Evolutionary conservation across 37 sponge, comb jelly and placozoan genomes (phyloP).

Genomic region (Mnemiopsis leidyi): DNA sequence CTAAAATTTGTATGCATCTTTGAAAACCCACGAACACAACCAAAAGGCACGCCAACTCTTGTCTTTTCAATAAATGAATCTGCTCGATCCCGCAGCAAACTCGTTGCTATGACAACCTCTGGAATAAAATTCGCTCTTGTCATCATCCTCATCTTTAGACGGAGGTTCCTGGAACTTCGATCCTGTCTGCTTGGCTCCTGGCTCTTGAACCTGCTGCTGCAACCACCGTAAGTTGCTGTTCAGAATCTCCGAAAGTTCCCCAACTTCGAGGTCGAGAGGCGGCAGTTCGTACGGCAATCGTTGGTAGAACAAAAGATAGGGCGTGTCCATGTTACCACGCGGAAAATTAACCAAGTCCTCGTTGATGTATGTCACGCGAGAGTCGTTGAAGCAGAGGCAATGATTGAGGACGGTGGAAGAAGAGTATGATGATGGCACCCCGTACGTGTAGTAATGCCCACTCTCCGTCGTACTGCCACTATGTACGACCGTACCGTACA

Average conservation of each 20-base stretch:
- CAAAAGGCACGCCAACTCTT: not conserved
- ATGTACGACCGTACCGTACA: constrained; percentile 52
- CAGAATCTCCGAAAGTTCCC: not conserved
- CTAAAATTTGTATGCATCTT: not conserved
- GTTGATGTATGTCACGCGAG: not conserved
- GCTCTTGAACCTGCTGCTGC: not conserved
- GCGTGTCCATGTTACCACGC: not conserved
- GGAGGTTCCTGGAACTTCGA: not conserved
- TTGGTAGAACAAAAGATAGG: constrained; percentile 45
- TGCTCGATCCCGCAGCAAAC: constrained; percentile 13
- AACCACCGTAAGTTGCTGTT: not conserved
- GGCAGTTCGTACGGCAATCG: not conserved
- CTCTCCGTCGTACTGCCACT: constrained; percentile 48
- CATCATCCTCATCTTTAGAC: constrained; percentile 1
- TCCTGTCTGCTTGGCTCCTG: not conserved
- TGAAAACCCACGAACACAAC: not conserved
- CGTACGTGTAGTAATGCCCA: constrained; percentile 64
- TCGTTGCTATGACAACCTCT: constrained; percentile 27
- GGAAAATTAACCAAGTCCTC: constrained; percentile 19
- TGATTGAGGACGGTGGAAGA: not conserved
- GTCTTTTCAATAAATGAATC: constrained; percentile 42
- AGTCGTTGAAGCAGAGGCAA: constrained; percentile 51
- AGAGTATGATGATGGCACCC: constrained; percentile 33
- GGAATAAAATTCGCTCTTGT: too few species aligned
- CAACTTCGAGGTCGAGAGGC: constrained; percentile 14